These are phyloP conservation scores for Procambarus clarkii DNA, from an alignment of 1,140 invertebrate genomes.

Conservation along the genomic window DNA sequence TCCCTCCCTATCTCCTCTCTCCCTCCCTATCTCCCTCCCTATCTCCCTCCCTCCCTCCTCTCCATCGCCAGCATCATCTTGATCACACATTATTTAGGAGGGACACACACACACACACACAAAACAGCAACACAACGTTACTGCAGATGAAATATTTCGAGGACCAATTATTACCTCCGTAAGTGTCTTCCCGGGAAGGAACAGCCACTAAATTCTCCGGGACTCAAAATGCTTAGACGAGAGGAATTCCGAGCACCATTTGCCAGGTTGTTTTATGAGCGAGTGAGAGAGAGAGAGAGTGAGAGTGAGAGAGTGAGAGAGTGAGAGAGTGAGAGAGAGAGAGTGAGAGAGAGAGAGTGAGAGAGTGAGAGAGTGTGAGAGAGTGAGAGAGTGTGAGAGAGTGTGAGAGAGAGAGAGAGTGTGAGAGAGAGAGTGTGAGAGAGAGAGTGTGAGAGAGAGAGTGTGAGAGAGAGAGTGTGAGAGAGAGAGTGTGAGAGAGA, in stretches of 20 bases:
- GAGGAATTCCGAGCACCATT: conserved; percentile 24
- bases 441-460: neutral
- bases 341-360: conserved; percentile 8
- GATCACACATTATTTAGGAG: too few species aligned
- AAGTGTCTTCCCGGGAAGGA: conserved; percentile 1
- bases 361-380: neutral
- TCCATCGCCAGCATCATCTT: too few species aligned
- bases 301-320: neutral
- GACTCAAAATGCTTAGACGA: conserved; percentile 12
- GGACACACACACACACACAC: neutral
- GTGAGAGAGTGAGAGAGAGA: conserved; percentile 4
- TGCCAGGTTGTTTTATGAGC: conserved; percentile 20
- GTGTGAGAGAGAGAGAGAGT: too few species aligned
- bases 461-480: neutral
- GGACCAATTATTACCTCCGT: conserved; percentile 2
- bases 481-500: neutral
- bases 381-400: neutral
- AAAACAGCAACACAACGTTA: neutral
- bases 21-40: too few species aligned
- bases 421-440: neutral
- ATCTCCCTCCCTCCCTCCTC: too few species aligned
- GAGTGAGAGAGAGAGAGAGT: too few species aligned
- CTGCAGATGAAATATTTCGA: neutral
- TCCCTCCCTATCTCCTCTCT: too few species aligned
- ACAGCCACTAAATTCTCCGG: conserved; percentile 7